Conservation (phyloP, 2,113 vertebrate species). For the Chaetodon trifascialis region DNA sequence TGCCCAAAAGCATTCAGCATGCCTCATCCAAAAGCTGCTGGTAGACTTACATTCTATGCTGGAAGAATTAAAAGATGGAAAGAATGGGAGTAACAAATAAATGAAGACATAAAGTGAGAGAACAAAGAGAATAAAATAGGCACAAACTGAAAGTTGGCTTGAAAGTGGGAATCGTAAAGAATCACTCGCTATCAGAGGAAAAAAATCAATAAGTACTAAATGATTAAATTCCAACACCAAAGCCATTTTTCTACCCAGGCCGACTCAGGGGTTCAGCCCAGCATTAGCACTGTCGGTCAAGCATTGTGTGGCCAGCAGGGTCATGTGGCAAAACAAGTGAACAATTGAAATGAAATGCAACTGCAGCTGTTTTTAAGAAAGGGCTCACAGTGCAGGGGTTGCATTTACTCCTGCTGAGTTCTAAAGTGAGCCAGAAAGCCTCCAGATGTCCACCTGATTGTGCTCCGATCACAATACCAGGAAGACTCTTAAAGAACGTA, state of each 20-base stretch:
- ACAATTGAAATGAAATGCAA: neutral
- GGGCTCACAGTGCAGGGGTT: neutral
- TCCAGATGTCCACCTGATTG: neutral
- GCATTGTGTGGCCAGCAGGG: too few relatives aligned
- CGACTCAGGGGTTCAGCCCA: too few relatives aligned
- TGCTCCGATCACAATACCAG: neutral
- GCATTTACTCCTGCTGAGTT: neutral
- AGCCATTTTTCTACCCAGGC: neutral
- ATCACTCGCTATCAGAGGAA: neutral
- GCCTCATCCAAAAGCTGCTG: neutral
- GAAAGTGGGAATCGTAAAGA: neutral
- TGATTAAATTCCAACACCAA: neutral
- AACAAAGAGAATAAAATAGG: neutral
- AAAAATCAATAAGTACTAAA: too few relatives aligned
- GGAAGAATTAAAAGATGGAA: too few relatives aligned
- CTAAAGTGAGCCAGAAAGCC: too few relatives aligned
- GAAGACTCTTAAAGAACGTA: neutral
- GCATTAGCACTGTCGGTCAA: too few relatives aligned
- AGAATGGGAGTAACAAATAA: neutral
- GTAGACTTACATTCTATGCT: neutral
- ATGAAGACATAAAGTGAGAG: neutral
- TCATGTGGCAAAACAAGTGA: neutral
- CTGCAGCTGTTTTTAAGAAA: neutral
- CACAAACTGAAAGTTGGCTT: neutral
- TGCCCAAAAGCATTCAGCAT: constrained; percentile 14